Evolutionary conservation across 2,888 invertebrate species (phyloP).

Genomic region (Agrochola macilenta): DNA sequence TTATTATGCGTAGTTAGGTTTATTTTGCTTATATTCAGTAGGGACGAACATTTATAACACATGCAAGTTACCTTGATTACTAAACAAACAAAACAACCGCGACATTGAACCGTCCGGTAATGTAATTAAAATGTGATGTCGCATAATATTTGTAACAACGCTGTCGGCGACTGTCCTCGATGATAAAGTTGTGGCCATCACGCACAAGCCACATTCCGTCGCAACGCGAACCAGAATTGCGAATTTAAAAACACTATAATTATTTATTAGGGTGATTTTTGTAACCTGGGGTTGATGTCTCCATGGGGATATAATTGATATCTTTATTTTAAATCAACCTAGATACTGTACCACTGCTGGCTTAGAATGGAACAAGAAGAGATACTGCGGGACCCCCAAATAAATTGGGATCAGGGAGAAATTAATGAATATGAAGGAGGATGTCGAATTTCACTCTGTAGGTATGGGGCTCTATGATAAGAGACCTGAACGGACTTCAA

Average conservation of each 20-base stretch:
- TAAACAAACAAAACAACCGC: constrained; percentile 31
- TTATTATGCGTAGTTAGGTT: background rate
- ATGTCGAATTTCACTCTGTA: no score
- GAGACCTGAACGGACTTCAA: no score
- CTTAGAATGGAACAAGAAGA: no score
- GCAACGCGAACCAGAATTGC: constrained; percentile 44
- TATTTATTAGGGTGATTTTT: background rate
- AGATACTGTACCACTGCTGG: background rate
- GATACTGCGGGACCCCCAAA: no score
- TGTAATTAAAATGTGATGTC: constrained; percentile 54
- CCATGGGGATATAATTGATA: background rate
- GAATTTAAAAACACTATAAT: constrained; percentile 21
- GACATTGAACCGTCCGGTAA: constrained; percentile 34
- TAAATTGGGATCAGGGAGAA: no score
- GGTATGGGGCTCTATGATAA: no score
- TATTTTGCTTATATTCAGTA: constrained; percentile 23
- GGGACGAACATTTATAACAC: constrained; percentile 33
- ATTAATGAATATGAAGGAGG: no score
- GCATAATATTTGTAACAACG: constrained; percentile 49
- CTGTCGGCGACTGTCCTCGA: constrained; percentile 62
- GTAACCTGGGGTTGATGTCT: background rate
- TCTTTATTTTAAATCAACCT: background rate
- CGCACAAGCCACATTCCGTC: constrained; percentile 66
- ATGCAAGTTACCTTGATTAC: constrained; percentile 33
- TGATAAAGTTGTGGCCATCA: constrained; percentile 72